These are phyloP conservation scores for Papilio helenus DNA, from an alignment of 1,140 invertebrate genomes.

Conservation along the genomic window DNA sequence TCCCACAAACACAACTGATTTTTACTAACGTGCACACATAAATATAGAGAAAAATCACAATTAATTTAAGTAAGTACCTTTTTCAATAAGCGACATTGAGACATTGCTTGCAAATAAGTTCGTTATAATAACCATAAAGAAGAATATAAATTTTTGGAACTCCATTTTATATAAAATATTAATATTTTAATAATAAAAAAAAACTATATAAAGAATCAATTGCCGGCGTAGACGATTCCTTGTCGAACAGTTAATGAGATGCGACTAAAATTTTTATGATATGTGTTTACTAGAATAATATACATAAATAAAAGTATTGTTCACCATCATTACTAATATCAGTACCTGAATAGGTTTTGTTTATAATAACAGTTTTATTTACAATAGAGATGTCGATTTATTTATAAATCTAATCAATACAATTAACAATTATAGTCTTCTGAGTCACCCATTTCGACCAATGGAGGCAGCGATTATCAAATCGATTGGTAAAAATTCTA, in stretches of 20 bases:
- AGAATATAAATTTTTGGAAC: conserved; percentile 41
- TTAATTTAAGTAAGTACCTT: background rate
- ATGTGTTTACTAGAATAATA: background rate
- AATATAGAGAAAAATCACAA: background rate
- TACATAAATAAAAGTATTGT: conserved; percentile 4
- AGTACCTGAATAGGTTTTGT: background rate
- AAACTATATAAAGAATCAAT: background rate
- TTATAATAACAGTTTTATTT: background rate
- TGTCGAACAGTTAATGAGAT: background rate
- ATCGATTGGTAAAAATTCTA: background rate
- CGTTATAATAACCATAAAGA: conserved; percentile 37
- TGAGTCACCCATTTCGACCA: background rate
- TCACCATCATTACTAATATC: background rate
- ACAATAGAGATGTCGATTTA: background rate
- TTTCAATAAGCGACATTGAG: conserved; percentile 39
- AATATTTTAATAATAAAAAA: background rate
- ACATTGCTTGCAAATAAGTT: conserved; percentile 38
- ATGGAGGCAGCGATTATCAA: background rate
- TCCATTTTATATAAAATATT: background rate
- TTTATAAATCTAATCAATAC: background rate
- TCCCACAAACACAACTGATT: too few relatives aligned
- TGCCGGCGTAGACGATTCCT: background rate
- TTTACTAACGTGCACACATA: background rate
- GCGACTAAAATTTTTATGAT: background rate
- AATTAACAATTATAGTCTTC: background rate